phyloP scores from a whole-genome alignment of 1,140 invertebrate genomes.

The Tribolium castaneum region DNA sequence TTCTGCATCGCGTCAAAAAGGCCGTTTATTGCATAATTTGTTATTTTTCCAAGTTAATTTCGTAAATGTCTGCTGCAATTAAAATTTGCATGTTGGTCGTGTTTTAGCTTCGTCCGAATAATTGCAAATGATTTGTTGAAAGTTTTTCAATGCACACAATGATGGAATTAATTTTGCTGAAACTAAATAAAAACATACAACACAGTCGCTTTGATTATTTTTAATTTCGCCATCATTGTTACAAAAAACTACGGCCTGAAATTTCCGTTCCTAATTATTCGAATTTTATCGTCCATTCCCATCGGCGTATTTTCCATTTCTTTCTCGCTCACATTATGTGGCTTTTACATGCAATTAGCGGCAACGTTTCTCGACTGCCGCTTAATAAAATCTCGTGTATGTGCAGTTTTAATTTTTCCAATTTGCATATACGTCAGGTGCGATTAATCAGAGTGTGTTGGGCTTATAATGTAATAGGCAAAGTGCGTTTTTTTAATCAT shows the following conservation, averaged over 20 bases:
- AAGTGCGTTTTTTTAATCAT: constrained; percentile 39
- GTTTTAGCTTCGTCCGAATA: background rate
- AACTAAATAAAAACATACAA: constrained; percentile 6
- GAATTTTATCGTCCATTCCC: constrained; percentile 28
- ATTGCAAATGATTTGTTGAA: background rate
- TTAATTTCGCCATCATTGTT: constrained; percentile 30
- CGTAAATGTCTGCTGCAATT: background rate
- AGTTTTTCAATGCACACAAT: background rate
- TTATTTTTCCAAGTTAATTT: background rate
- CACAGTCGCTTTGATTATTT: constrained; percentile 29
- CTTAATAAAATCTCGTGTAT: constrained; percentile 36
- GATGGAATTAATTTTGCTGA: constrained; percentile 6
- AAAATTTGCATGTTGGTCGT: background rate
- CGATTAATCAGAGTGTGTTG: constrained; percentile 36
- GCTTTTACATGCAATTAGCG: constrained; percentile 30
- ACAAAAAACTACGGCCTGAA: constrained; percentile 26
- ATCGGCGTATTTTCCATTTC: constrained; percentile 31
- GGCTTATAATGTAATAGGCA: constrained; percentile 28
- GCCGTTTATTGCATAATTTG: too few relatives aligned
- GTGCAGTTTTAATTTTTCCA: constrained; percentile 40
- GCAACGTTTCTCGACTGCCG: constrained; percentile 24
- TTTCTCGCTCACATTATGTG: constrained; percentile 13
- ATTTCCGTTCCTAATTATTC: constrained; percentile 34
- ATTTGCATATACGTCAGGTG: constrained; percentile 39
- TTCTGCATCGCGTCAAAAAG: too few relatives aligned